These are phyloP conservation scores for Odontothrips loti DNA, from an alignment of 2,888 invertebrate species.

Conservation along the genomic window DNA sequence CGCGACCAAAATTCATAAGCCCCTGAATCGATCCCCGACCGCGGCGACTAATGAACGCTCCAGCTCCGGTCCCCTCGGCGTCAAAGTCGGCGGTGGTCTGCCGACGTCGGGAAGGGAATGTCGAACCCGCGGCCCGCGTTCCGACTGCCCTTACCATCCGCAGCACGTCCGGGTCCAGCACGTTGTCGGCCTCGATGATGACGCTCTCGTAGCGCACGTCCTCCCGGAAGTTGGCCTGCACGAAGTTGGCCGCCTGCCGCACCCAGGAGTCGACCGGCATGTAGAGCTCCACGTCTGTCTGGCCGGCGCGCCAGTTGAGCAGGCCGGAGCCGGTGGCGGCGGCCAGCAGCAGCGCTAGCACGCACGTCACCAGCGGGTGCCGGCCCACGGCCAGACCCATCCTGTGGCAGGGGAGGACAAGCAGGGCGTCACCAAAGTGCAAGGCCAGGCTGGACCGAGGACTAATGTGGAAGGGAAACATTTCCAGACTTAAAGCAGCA, in stretches of 20 bases:
- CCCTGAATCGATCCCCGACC: no score
- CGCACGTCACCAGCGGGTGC: not conserved
- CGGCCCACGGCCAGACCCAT: not conserved
- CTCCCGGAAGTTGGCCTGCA: conserved; percentile 45
- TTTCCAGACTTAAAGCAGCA: not conserved
- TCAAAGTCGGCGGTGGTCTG: no score
- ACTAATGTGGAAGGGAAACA: not conserved
- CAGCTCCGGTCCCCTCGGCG: no score
- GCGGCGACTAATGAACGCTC: no score
- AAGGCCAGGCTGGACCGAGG: not conserved
- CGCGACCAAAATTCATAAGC: no score
- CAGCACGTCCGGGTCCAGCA: conserved; percentile 45
- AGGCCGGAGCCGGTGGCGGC: conserved; percentile 44
- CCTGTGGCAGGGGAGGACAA: not conserved
- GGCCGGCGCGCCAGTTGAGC: conserved; percentile 45
- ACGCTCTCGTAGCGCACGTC: conserved; percentile 46
- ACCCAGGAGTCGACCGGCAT: conserved; percentile 44
- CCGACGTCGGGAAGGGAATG: no score
- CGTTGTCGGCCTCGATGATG: conserved; percentile 46
- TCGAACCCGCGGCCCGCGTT: no score
- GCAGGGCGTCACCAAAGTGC: not conserved
- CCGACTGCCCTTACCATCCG: conserved; percentile 42
- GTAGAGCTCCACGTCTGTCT: conserved; percentile 45
- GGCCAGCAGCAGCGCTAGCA: not conserved
- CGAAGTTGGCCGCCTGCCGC: conserved; percentile 44